Evolutionary conservation across 2,888 invertebrate species (phyloP).

Genomic region (Acronicta alni): DNA sequence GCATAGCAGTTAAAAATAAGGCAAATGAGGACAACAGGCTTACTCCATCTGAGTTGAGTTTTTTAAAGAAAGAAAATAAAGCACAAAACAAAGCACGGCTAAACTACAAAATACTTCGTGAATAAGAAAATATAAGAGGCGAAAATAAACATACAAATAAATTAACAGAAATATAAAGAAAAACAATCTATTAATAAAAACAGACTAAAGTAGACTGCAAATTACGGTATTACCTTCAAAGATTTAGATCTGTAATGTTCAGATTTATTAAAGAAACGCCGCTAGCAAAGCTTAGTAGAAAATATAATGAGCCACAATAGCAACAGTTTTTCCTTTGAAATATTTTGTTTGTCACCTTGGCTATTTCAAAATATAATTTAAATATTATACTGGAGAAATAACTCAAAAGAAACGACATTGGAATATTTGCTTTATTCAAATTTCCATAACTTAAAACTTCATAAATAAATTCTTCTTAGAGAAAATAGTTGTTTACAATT

Average conservation of each 20-base stretch:
- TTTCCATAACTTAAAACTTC: conserved; percentile 3
- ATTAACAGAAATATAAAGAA: not conserved
- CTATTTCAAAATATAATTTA: conserved; percentile 17
- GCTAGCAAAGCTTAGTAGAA: conserved; percentile 26
- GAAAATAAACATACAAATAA: no score
- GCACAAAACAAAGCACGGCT: no score
- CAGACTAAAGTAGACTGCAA: conserved; percentile 9
- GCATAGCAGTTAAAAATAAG: no score
- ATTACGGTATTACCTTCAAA: conserved; percentile 9
- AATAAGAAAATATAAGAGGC: no score
- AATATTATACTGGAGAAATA: conserved; percentile 12
- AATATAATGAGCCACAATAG: conserved; percentile 17
- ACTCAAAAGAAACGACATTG: conserved; percentile 3
- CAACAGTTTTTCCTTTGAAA: conserved; percentile 20
- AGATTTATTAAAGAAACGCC: conserved; percentile 20
- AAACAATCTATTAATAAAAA: no score
- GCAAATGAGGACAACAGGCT: no score
- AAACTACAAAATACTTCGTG: no score
- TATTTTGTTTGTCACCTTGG: conserved; percentile 13
- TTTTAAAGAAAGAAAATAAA: no score
- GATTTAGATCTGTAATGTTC: conserved; percentile 2
- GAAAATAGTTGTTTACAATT: conserved; percentile 10
- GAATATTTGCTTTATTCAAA: conserved; percentile 4
- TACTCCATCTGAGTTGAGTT: no score
- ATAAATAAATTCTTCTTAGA: not conserved